Evolutionary conservation across 2,888 invertebrate genomes (phyloP), one percentile per base, ranked within the genome.

Genomic region (Chrysopilus asiliformis): DNA sequence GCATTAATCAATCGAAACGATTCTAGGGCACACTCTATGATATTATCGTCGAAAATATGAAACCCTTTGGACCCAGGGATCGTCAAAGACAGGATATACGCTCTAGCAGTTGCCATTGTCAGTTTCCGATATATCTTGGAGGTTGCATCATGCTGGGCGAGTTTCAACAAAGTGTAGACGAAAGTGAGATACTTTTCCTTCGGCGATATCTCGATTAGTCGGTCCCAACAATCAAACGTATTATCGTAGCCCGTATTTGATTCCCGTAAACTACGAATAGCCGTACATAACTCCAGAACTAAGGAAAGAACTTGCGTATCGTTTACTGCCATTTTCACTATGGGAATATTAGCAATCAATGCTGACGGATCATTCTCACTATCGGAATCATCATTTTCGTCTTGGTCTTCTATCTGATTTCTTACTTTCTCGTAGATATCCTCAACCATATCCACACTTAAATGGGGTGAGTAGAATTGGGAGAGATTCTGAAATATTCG

Each of bases 51-150:
- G 20, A 61, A 61, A 27, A 61, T 47, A 15, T 56, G 57, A 37
- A 49, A 61, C 9, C 55, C 56, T 15, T 61, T 61, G 2, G 60
- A 53, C 0, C 60, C 60, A 0, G 62, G 60, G 40, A 61, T 60
- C 3, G 60, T 61, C 2, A 61, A 41, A 0, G 57, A 53, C 0
- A 61, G 47, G 2, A 61, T 49, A 41, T 59, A 61, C 0, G 53
- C 43, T 39, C 54, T 55, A 2, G 51, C 51, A 0, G 56, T 53
- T 20, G 53, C 53, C 7, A 58, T 33, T 1, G 60, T 49, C 3
- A 61, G 27, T 31, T 57, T 52, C 0, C 52, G 43, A 19, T 53
- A 57, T 0, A 40, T 27, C 7, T 49, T 41, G 4, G 45, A 47
- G 4, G 48, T 49, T 1, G 52, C 36, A 2, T 55, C 50, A 2